Evolutionary conservation across 2,888 invertebrate genomes (phyloP), one percentile per base, ranked within the genome.

Genomic region (Hedya salicella): DNA sequence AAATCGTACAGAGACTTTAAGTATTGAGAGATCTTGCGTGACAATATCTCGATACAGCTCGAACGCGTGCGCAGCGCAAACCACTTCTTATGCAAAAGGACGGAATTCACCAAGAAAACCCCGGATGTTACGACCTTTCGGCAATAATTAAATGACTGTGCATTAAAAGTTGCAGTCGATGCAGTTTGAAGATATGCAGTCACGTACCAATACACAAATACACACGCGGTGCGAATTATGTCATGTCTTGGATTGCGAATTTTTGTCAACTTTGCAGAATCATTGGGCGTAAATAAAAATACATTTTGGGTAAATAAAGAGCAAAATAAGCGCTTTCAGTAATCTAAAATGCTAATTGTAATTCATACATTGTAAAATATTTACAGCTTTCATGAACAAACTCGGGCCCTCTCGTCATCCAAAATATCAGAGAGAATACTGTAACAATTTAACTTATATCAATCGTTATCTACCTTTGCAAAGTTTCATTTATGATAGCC

Each of bases 1-100:
- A 30, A 42, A 25, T 21, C 17, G 17, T 56, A 30, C 30, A 6
- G 36, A 8, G 0, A 36, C 36, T 11, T 36, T 36, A 11, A 32
- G 46, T 30, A 57, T 46, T 32, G 57, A 46, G 44, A 46, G 19
- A 44, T 57, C 44, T 57, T 46, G 57, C 57, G 44, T 57, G 57
- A 57, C 57, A 57, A 57, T 57, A 57, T 57, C 32, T 46, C 57
- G 57, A 57, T 36, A 46, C 44, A 16, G 11, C 36, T 8, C 8
- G 16, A 40, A 19, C 56, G 57, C 44, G n/a, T n/a, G 57, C 46
- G 44, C 44, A 21, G 25, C 3, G 25, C 57, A 19, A 9, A 57
- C 5, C 13, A 14, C n/a, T 13, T 5, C 17, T 11, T 2, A 30
- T n/a, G 32, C n/a, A 19, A 56, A 32, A 57, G 17, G 17, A 9